Conservation (phyloP, 2,113 vertebrate species). For the Centrocercus urophasianus region DNA sequence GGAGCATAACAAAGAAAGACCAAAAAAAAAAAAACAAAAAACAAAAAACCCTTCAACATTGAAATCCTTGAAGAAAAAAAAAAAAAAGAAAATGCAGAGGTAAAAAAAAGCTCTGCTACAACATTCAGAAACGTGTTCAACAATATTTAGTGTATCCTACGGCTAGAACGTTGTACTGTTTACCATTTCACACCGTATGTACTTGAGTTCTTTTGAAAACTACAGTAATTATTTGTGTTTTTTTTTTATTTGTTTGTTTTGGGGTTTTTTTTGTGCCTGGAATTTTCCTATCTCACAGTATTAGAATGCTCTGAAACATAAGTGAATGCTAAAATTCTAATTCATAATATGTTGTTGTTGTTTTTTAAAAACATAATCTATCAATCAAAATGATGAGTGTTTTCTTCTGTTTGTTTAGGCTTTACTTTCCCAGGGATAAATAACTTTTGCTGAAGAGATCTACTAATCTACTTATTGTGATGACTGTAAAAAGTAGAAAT, state of each 20-base stretch:
- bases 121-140: background rate
- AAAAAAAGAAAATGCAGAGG: background rate
- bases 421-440: background rate
- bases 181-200: background rate
- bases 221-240: background rate
- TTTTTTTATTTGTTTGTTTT: background rate
- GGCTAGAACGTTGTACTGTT: background rate
- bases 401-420: background rate
- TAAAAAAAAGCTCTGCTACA: background rate
- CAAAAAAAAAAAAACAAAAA: background rate
- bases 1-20: background rate
- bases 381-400: background rate
- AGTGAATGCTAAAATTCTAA: background rate
- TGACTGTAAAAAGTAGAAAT: background rate
- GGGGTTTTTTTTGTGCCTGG: background rate
- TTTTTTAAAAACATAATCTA: background rate
- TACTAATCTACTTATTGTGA: background rate
- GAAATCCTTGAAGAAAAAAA: background rate
- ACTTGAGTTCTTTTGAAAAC: background rate
- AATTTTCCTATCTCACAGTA: background rate
- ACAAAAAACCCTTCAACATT: background rate
- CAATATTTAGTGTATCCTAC: background rate
- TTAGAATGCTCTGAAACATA: background rate
- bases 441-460: background rate
- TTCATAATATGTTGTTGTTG: background rate